A percentile compares a stretch with the other conserved stretches of the same genome.
Conservation (phyloP, 2,113 vertebrate genomes). For the Gavia stellata region DNA sequence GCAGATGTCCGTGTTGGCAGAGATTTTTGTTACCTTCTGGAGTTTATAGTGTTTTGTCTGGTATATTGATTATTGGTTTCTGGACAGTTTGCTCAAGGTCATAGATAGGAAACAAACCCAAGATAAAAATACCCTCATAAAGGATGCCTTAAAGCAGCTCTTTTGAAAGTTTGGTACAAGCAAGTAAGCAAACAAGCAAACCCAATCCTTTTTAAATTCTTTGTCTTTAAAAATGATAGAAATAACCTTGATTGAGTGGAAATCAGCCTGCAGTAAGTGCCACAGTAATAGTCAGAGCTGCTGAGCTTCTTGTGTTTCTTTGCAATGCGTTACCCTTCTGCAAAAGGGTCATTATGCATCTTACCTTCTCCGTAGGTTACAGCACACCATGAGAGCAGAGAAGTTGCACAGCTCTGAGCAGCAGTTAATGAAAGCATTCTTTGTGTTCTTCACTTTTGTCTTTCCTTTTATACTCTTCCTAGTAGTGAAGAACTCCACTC, state of each 20-base stretch:
- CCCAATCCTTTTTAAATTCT: background rate
- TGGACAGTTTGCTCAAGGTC: conserved; percentile 13
- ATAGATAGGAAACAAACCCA: background rate
- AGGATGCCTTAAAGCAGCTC: background rate
- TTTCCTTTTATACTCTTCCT: background rate
- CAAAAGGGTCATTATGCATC: background rate
- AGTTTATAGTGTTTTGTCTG: background rate
- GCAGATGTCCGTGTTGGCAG: background rate
- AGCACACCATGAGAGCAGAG: background rate
- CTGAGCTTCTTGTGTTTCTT: background rate
- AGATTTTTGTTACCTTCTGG: background rate
- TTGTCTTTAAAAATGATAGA: background rate
- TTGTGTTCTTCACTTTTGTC: background rate
- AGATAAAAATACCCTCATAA: background rate
- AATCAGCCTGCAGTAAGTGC: background rate
- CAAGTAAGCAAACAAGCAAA: background rate
- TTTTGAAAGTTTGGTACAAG: background rate
- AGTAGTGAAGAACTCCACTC: background rate
- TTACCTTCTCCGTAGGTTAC: background rate
- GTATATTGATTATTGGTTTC: background rate
- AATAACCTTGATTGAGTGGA: background rate
- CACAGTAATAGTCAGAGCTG: background rate
- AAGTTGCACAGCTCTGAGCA: background rate
- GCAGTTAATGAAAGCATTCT: background rate
- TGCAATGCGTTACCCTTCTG: background rate